A percentile compares a stretch with the other conserved stretches of the same genome.
phyloP scores from a whole-genome alignment of 2,888 invertebrate species.

The Lepidonotus clava region DNA sequence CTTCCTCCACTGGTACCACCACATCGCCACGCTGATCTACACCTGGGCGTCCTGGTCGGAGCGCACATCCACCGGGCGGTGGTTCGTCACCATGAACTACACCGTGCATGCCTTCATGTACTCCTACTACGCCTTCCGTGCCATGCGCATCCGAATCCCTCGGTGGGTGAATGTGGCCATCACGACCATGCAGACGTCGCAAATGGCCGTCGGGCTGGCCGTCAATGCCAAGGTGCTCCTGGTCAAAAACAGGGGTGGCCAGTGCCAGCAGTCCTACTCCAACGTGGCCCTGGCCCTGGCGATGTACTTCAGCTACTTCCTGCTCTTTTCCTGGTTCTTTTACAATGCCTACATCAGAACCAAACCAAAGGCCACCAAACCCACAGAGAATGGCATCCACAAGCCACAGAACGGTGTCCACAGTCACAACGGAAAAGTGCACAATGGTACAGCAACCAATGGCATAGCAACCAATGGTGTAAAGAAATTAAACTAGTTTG shows the following conservation, averaged over 20 bases:
- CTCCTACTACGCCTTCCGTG: slow-evolving; percentile 92
- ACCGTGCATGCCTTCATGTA: slow-evolving; percentile 96
- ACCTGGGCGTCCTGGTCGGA: slow-evolving; percentile 90
- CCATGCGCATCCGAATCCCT: slow-evolving; percentile 89
- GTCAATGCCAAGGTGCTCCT: slow-evolving; percentile 57
- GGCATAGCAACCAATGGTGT: background rate
- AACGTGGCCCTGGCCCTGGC: slow-evolving; percentile 66
- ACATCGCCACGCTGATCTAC: slow-evolving; percentile 95
- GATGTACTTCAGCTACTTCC: slow-evolving; percentile 77
- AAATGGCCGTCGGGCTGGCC: slow-evolving; percentile 69
- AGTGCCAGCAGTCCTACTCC: slow-evolving; percentile 65
- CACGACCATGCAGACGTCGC: slow-evolving; percentile 72
- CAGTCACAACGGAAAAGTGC: no score
- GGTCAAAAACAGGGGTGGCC: slow-evolving; percentile 24
- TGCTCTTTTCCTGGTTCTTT: slow-evolving; percentile 78
- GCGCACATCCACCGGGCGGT: slow-evolving; percentile 83
- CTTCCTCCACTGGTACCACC: slow-evolving; percentile 98
- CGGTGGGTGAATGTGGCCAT: slow-evolving; percentile 67
- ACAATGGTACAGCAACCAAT: no score
- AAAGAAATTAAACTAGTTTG: background rate
- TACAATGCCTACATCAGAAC: slow-evolving; percentile 70
- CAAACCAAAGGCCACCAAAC: no score
- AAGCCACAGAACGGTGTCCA: background rate
- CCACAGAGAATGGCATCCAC: no score
- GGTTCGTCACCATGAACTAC: slow-evolving; percentile 97